Evolutionary conservation across 2,888 invertebrate genomes (phyloP).

Genomic region (Tiliacea aurago): DNA sequence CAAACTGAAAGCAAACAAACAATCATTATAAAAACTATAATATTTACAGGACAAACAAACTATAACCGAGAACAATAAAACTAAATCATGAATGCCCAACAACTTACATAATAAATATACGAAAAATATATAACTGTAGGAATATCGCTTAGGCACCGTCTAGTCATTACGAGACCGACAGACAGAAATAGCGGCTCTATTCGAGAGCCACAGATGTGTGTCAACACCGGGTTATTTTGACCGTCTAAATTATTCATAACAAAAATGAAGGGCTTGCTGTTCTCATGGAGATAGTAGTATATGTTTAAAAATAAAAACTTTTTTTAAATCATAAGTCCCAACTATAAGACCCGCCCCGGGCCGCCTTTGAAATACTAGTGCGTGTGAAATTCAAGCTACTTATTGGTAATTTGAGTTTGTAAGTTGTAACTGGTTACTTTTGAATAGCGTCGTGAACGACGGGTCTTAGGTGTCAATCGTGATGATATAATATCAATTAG

Average conservation of each 20-base stretch:
- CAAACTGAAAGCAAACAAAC: neutral
- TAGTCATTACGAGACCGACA: conserved; percentile 83
- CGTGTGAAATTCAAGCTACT: neutral
- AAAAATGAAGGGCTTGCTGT: conserved; percentile 70
- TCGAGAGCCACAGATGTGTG: conserved; percentile 85
- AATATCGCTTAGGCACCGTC: conserved; percentile 72
- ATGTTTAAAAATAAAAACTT: neutral
- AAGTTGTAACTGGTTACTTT: neutral
- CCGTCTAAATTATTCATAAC: conserved; percentile 73
- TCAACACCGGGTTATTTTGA: conserved; percentile 85
- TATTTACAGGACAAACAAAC: conserved; percentile 19
- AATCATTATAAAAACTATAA: neutral
- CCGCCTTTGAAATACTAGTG: neutral
- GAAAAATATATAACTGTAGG: conserved; percentile 40
- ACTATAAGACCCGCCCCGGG: neutral
- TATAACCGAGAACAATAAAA: conserved; percentile 43
- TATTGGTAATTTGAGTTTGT: neutral
- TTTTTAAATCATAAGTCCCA: neutral
- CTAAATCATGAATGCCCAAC: conserved; percentile 32
- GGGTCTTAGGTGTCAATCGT: neutral
- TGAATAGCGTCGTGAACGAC: neutral
- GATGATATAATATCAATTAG: neutral
- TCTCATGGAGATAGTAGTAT: conserved; percentile 40
- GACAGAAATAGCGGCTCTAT: conserved; percentile 86
- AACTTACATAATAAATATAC: conserved; percentile 38